Base-by-base conservation (phyloP, 2,888 invertebrate species). In the Drosophila incognita region DNA sequence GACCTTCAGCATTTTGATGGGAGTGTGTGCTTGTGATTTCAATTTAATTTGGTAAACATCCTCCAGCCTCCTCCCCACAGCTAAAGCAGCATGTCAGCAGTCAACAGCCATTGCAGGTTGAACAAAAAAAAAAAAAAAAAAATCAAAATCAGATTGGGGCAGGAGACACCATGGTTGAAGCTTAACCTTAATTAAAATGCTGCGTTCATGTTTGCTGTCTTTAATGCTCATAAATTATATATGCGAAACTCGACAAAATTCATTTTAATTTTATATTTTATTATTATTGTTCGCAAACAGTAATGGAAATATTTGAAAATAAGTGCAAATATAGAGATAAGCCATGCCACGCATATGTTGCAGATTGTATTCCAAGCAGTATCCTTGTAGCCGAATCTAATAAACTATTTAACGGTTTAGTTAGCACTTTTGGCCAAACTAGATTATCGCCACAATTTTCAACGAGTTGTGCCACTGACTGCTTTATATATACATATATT, bases 1-100 rank as follows among this genome's bases (percentile, higher is more conserved):
- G 81, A 70, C 83, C 86, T 85, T 86, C 38, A 58, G 33, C 42
- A 46, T 29, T 29, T 66, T 36, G 6, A 8, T 57, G 68, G 11
- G 24, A n/a, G 36, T 52, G 31, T 68, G 38, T 49, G 21, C 4
- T 4, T 56, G 18, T 56, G 56, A 18, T 40, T 59, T 59, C 40
- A 42, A 52, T 58, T 73, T 68, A 68, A 73, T 78, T 78, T 68
- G 42, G 48, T 18, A 63, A 77, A 65, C 66, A 58, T 61, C 57
- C 38, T 18, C 29, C 57, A 73, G 18, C 13, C 24, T 49, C 49
- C 54, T 27, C 27, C 49, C 10, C 35, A 8, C 21, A 40, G 40
- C 40, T 18, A 35, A 65, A 40, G n/a, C 27, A 7, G 4, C 1
- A 53, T n/a, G 13, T 27, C 38, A 27, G 29, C 29, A 56, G 38